Conservation (phyloP, 2,888 invertebrate species). For the Cosmopolites sordidus region DNA sequence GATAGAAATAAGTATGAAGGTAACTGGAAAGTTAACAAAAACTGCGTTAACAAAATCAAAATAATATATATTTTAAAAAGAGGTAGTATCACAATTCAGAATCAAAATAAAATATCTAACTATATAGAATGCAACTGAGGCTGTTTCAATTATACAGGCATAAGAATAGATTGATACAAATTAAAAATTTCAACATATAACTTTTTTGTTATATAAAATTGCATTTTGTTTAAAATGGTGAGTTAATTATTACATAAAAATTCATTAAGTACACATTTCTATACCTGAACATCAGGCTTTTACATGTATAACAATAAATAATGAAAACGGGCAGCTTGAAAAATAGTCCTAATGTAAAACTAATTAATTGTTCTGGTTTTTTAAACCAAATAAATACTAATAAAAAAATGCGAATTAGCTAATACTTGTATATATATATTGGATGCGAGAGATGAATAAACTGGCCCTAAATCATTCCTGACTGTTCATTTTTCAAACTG, state of each 20-base stretch:
- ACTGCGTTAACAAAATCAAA: constrained; percentile 24
- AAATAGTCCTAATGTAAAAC: background rate
- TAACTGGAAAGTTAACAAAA: no score
- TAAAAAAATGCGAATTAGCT: no score
- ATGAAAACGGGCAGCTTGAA: constrained; percentile 14
- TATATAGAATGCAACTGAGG: constrained; percentile 8
- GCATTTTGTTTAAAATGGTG: constrained; percentile 8
- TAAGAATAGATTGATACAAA: constrained; percentile 3
- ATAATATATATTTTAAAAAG: constrained; percentile 29
- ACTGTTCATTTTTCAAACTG: background rate
- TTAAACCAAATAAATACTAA: no score
- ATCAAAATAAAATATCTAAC: constrained; percentile 26
- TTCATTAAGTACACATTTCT: constrained; percentile 15
- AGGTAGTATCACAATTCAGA: constrained; percentile 29
- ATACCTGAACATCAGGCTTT: constrained; percentile 7
- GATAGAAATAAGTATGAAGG: no score
- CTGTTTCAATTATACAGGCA: constrained; percentile 7
- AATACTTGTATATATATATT: no score
- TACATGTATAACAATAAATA: constrained; percentile 16
- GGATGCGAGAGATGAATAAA: no score
- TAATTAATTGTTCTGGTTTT: no score
- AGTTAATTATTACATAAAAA: constrained; percentile 17
- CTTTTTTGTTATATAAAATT: constrained; percentile 13
- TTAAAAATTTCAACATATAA: constrained; percentile 11
- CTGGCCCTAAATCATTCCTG: no score